Conservation (phyloP, 2,888 invertebrate genomes). For the Melolontha melolontha region DNA sequence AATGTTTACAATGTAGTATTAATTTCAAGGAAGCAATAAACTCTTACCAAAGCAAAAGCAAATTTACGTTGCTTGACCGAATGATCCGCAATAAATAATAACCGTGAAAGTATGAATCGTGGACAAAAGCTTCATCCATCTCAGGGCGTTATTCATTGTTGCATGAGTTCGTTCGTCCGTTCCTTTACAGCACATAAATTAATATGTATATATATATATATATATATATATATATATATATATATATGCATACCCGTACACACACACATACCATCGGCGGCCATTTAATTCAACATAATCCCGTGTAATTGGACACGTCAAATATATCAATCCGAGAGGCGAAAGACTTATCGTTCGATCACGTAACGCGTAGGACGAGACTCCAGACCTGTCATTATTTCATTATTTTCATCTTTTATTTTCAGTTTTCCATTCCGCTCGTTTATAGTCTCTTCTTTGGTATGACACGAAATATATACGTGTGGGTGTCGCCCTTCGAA, state of each 20-base stretch:
- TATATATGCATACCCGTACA: no score
- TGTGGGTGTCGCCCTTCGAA: no score
- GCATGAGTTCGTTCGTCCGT: no score
- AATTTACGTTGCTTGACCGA: background rate
- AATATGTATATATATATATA: no score
- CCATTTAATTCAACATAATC: conserved; percentile 26
- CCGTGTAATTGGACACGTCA: conserved; percentile 36
- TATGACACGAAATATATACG: no score
- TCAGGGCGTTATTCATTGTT: background rate
- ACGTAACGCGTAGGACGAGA: conserved; percentile 16
- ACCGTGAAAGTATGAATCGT: conserved; percentile 7
- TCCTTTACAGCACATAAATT: no score
- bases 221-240: no score
- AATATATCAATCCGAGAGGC: conserved; percentile 32
- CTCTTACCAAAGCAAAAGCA: background rate
- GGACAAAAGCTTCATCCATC: background rate
- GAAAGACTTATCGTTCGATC: conserved; percentile 17
- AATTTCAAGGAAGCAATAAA: background rate
- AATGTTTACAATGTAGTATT: no score
- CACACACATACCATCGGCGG: background rate
- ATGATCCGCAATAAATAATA: no score
- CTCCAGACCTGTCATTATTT: conserved; percentile 28
- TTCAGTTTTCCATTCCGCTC: conserved; percentile 8
- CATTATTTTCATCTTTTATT: conserved; percentile 14
- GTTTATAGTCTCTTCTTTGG: background rate